A percentile compares a stretch with the other conserved stretches of the same genome.
Evolutionary conservation across 2,888 invertebrate species (phyloP).

Genomic region (Hemithea aestivaria): DNA sequence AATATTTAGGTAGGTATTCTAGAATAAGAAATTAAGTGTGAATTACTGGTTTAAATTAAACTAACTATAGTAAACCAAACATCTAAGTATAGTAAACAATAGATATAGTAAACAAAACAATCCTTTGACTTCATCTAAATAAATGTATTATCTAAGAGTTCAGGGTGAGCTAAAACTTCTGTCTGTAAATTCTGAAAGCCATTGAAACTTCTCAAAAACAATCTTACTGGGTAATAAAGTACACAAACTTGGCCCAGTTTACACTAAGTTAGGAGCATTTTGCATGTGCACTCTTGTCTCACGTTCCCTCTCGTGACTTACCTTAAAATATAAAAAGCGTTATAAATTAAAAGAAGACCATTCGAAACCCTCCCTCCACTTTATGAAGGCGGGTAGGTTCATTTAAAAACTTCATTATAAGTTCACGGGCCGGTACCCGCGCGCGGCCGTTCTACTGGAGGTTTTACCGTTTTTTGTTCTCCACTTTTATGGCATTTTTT

Average conservation of each 20-base stretch:
- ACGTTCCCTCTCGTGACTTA: conserved; percentile 19
- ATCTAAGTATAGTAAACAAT: too few relatives aligned
- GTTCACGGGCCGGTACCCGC: conserved; percentile 41
- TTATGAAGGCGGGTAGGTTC: conserved; percentile 48
- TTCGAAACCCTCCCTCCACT: conserved; percentile 45
- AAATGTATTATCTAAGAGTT: neutral
- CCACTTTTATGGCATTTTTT: conserved; percentile 20
- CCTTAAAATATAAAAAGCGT: conserved; percentile 26
- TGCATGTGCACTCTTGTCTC: conserved; percentile 16
- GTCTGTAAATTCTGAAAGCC: conserved; percentile 12
- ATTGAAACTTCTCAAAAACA: conserved; percentile 9
- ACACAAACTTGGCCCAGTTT: conserved; percentile 9
- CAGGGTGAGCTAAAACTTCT: neutral
- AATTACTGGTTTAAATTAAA: too few relatives aligned
- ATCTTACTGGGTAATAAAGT: conserved; percentile 11
- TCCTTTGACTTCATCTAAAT: too few relatives aligned
- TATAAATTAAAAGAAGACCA: conserved; percentile 57
- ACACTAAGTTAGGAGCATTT: conserved; percentile 11
- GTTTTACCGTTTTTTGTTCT: conserved; percentile 26
- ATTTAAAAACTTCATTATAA: conserved; percentile 65
- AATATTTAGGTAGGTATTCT: too few relatives aligned
- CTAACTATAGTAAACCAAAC: too few relatives aligned
- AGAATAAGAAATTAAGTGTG: too few relatives aligned
- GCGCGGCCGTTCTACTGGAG: conserved; percentile 22
- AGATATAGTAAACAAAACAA: too few relatives aligned